Percentiles rank a stretch among this genome's conserved stretches.
phyloP scores from a whole-genome alignment of 2,113 vertebrate species.

The Lagopus muta region DNA sequence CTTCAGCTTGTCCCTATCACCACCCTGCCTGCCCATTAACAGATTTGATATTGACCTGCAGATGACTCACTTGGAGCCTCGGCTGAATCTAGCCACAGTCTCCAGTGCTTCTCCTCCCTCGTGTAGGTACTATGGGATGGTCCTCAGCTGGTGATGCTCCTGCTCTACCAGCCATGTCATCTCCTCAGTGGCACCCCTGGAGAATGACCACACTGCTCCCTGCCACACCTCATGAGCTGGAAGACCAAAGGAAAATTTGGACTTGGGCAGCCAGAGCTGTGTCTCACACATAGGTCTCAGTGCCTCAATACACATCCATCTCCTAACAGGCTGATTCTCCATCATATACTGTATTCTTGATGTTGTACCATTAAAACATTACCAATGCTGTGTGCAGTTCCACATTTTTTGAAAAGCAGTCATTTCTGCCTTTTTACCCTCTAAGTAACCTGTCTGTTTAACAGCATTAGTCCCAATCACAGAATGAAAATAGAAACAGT shows the following conservation, averaged over 20 bases:
- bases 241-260: background rate
- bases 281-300: background rate
- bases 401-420: background rate
- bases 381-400: background rate
- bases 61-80: background rate
- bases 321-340: background rate
- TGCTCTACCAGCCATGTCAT: background rate
- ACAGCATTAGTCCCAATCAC: background rate
- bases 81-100: background rate
- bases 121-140: background rate
- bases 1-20: too few relatives aligned
- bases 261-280: background rate
- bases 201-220: background rate
- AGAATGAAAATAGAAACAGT: background rate
- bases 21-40: rapidly evolving
- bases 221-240: background rate
- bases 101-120: background rate
- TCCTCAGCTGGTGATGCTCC: background rate
- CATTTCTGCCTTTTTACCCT: background rate
- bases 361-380: background rate
- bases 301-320: background rate
- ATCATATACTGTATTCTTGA: background rate
- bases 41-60: background rate
- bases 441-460: background rate
- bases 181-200: background rate